Base-by-base conservation (phyloP, 2,888 invertebrate species). In the Synanthedon andrenaeformis region DNA sequence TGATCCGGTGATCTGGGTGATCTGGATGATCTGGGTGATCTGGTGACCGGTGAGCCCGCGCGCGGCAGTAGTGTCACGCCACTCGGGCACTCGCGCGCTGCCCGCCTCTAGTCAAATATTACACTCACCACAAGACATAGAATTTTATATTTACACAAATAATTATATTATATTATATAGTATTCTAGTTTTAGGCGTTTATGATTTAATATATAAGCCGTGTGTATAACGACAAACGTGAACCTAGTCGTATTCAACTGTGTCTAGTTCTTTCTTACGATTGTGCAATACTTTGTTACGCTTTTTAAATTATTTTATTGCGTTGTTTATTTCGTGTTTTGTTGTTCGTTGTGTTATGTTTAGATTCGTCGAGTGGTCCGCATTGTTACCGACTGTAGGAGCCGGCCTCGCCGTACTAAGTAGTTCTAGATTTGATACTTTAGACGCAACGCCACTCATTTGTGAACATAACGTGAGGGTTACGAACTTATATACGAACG, bases 141-240 rank as follows among this genome's bases (percentile, higher is more conserved):
- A 85, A 79, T 82, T 85, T 84, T 87, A 89, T 89, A 89, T 88
- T 88, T 88, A 88, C 84, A 88, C 83, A 87, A 82, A 88, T 82
- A 83, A 83, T 82, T 82, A 82, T 78, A 83, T 86, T 88, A 86
- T 87, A 88, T 83, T 81, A 86, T 84, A 85, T 85, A 86, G 82
- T 88, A 86, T 86, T 86, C 84, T 88, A 88, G 88, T 80, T 86
- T 83, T 84, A 88, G 84, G 83, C 79, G 71, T 78, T 81, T 86
- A 81, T 86, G 76, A 81, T 83, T 86, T 85, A 35, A 80, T 66
- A 67, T 70, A 65, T 84, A 78, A 80, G 82, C 76, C 67, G 71
- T 74, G 70, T 77, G 72, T 74, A 72, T 73, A 72, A 57, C 42
- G 51, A 53, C 65, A 64, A 54, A 70, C 65, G 66, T 68, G 62